Conservation (phyloP, 2,797 vertebrate genomes). For the Hylomyscus alleni region DNA sequence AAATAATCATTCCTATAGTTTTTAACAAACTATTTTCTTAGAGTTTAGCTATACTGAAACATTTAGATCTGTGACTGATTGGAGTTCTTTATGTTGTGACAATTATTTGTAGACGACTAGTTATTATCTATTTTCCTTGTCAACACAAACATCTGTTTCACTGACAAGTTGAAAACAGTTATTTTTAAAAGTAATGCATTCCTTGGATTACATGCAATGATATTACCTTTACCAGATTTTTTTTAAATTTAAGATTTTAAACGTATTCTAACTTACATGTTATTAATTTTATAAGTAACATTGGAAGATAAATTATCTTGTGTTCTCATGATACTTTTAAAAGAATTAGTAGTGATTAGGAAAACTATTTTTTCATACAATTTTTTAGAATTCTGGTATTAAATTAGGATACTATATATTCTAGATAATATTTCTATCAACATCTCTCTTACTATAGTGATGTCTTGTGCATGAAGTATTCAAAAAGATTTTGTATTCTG, state of each 20-base stretch:
- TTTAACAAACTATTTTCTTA: background rate
- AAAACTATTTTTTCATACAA: background rate
- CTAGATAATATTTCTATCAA: background rate
- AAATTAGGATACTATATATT: background rate
- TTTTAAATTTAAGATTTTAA: background rate
- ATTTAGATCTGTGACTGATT: background rate
- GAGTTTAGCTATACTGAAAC: background rate
- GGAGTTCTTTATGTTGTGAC: background rate
- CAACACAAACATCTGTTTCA: background rate
- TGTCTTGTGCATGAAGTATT: background rate
- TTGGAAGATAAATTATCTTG: background rate
- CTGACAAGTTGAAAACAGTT: background rate
- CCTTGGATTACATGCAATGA: background rate
- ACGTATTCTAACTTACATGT: background rate
- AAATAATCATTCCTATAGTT: background rate
- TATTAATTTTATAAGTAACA: background rate
- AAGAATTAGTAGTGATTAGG: background rate
- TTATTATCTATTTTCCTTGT: background rate
- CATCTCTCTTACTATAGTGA: background rate
- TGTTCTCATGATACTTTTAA: background rate
- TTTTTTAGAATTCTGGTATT: background rate
- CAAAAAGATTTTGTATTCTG: background rate
- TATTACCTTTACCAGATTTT: background rate
- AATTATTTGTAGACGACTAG: background rate
- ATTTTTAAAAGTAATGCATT: background rate